Percentiles rank a stretch among this genome's conserved stretches.
Conservation (phyloP, 2,888 invertebrate genomes). For the Galerucella nymphaeae region DNA sequence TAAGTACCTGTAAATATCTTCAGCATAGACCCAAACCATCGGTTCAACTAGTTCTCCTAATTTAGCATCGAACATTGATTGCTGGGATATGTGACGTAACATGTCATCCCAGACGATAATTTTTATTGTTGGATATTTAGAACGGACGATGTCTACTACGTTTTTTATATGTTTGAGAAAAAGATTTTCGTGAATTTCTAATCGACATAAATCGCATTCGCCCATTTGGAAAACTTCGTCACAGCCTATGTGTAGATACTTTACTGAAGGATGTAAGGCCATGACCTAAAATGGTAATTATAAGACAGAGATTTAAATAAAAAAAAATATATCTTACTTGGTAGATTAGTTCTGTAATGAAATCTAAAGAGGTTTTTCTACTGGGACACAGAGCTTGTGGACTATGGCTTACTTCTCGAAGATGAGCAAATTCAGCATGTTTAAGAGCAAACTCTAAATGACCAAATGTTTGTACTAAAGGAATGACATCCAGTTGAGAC, state of each 20-base stretch:
- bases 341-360: conserved; percentile 76
- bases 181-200: conserved; percentile 68
- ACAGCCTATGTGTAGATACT: conserved; percentile 78
- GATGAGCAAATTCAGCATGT: conserved; percentile 70
- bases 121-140: conserved; percentile 69
- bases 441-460: conserved; percentile 86
- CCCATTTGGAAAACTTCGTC: conserved; percentile 81
- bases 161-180: conserved; percentile 73
- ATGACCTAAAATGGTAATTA: conserved; percentile 53
- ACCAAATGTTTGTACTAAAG: conserved; percentile 85
- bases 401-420: conserved; percentile 75
- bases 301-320: neutral
- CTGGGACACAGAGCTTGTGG: conserved; percentile 81
- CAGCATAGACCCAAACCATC: conserved; percentile 85
- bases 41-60: conserved; percentile 78
- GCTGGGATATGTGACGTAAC: conserved; percentile 73
- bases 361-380: conserved; percentile 70
- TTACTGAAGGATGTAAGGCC: conserved; percentile 57
- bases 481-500: conserved; percentile 76
- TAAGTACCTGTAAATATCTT: conserved; percentile 69
- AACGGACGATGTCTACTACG: conserved; percentile 71
- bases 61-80: conserved; percentile 71
- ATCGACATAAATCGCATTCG: conserved; percentile 72
- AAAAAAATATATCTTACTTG: conserved; percentile 67
- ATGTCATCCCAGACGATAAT: conserved; percentile 87